Conservation (phyloP, 1,140 invertebrate species). For the Uloborus diversus region DNA sequence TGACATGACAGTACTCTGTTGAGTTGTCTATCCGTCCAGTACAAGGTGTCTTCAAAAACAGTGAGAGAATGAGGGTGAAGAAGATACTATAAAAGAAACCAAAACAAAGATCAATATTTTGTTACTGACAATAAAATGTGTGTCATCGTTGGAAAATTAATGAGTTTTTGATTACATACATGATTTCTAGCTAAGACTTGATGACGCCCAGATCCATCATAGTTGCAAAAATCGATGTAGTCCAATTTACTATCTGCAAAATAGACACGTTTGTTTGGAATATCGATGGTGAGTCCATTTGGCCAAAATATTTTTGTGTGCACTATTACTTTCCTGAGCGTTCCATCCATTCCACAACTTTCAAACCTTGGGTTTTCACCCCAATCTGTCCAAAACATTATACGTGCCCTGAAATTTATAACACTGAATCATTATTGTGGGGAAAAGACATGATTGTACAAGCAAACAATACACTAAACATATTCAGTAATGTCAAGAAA, state of each 20-base stretch:
- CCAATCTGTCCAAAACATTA: constrained; percentile 98
- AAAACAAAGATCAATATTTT: too few relatives aligned
- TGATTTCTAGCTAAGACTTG: constrained; percentile 72
- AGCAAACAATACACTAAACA: too few relatives aligned
- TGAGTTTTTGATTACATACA: too few relatives aligned
- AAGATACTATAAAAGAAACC: constrained; percentile 78
- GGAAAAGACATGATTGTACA: too few relatives aligned
- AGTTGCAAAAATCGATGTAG: constrained; percentile 98
- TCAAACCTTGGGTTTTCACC: constrained; percentile 97
- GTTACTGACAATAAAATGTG: too few relatives aligned
- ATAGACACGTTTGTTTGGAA: constrained; percentile 91
- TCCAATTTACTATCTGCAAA: constrained; percentile 98
- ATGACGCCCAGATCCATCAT: constrained; percentile 89
- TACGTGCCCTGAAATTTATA: too few relatives aligned
- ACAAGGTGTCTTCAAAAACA: constrained; percentile 85
- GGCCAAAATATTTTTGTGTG: constrained; percentile 98
- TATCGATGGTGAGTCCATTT: constrained; percentile 94
- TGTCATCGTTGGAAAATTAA: too few relatives aligned
- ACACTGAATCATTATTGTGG: too few relatives aligned
- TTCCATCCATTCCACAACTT: constrained; percentile 94
- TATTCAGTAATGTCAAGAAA: too few relatives aligned
- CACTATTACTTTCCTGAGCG: constrained; percentile 85
- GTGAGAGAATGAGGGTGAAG: constrained; percentile 95
- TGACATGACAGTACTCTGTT: constrained; percentile 85
- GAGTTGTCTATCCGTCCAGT: constrained; percentile 95